phyloP scores from a whole-genome alignment of 2,888 invertebrate species.

The Campoletis raptor region DNA sequence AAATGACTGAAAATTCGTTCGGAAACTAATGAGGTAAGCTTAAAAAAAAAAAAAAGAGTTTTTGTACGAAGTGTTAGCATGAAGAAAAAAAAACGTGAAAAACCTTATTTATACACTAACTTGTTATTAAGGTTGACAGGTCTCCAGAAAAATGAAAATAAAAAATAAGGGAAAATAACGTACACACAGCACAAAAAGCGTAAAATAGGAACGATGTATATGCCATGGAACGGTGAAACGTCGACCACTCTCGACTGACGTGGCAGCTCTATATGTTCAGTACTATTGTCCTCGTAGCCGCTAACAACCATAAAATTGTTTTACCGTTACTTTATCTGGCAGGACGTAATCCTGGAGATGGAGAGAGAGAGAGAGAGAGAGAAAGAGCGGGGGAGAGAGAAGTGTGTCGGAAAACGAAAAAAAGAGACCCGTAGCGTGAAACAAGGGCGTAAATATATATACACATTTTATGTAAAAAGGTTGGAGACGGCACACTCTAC shows the following conservation, averaged over 20 bases:
- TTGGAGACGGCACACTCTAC: constrained; percentile 19
- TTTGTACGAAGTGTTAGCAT: neutral
- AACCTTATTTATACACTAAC: neutral
- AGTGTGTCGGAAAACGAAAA: constrained; percentile 7
- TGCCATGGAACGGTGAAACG: constrained; percentile 44
- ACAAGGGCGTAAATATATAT: neutral
- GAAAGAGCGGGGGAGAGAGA: neutral
- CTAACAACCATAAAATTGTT: constrained; percentile 68
- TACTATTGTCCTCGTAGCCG: constrained; percentile 65
- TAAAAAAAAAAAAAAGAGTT: neutral
- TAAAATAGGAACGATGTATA: constrained; percentile 55
- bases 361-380: constrained; percentile 8
- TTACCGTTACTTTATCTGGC: constrained; percentile 62
- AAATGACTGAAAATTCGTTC: neutral
- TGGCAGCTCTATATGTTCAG: constrained; percentile 49
- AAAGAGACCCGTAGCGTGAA: constrained; percentile 12
- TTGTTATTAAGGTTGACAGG: constrained; percentile 20
- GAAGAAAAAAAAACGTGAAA: neutral
- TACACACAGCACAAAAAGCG: constrained; percentile 40
- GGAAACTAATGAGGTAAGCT: neutral
- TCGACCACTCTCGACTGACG: constrained; percentile 55
- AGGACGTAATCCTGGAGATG: constrained; percentile 46
- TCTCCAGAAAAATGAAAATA: constrained; percentile 36
- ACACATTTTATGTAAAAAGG: constrained; percentile 3
- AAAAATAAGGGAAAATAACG: constrained; percentile 33